Evolutionary conservation across 2,888 invertebrate genomes (phyloP).

Genomic region (Aleiodes alternator): DNA sequence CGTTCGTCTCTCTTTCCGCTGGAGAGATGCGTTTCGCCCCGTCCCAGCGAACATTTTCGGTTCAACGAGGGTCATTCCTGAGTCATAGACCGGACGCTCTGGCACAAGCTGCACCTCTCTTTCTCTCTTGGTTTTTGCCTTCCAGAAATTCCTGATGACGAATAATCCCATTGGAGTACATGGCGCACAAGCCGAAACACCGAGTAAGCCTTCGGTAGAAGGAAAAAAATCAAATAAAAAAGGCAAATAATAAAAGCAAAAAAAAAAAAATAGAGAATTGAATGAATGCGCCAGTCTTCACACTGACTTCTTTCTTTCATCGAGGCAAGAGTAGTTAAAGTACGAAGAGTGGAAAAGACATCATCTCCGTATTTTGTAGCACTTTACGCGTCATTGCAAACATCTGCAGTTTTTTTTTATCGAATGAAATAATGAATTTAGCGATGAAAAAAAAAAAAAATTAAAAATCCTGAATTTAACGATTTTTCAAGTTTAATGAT

Average conservation of each 20-base stretch:
- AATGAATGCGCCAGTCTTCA: conserved; percentile 22
- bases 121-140: conserved; percentile 47
- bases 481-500: no score
- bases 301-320: conserved; percentile 30
- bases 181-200: conserved; percentile 27
- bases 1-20: conserved; percentile 36
- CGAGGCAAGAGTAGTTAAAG: neutral
- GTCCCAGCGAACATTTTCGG: conserved; percentile 57
- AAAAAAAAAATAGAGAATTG: neutral
- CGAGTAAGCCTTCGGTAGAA: neutral
- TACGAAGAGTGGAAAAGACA: conserved; percentile 13
- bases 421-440: no score
- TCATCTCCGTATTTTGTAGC: conserved; percentile 18
- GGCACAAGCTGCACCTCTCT: conserved; percentile 49
- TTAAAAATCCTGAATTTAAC: no score
- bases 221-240: neutral
- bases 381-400: neutral
- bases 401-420: neutral
- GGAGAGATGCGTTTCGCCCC: conserved; percentile 49
- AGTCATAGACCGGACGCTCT: conserved; percentile 72
- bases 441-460: neutral
- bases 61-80: conserved; percentile 73
- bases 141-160: conserved; percentile 72
- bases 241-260: conserved; percentile 38
- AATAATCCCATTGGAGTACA: conserved; percentile 60